Percentiles rank a stretch among this genome's conserved stretches.
Evolutionary conservation across 2,797 vertebrate species (phyloP).

Genomic region (Octomys mimax): DNA sequence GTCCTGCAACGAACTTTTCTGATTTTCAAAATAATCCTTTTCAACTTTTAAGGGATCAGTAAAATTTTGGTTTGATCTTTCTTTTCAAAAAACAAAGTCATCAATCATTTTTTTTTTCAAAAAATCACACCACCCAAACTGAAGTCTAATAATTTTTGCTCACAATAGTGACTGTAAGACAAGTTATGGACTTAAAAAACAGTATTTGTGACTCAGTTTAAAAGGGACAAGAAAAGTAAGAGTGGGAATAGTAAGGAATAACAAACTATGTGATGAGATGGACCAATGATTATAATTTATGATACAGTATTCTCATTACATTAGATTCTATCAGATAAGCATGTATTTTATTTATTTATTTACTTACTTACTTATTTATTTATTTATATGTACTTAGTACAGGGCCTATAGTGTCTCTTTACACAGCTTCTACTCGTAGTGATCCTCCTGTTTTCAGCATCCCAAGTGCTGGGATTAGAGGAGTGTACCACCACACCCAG

Average conservation of each 20-base stretch:
- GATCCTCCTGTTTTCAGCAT: no score
- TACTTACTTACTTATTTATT: no score
- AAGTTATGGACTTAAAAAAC: not conserved
- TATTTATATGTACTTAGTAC: no score
- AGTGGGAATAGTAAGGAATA: not conserved
- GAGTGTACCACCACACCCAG: no score
- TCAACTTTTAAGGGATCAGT: conserved; percentile 68
- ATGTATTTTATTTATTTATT: no score
- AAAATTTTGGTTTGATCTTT: conserved; percentile 59
- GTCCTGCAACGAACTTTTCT: conserved; percentile 74
- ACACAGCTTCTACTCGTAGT: no score
- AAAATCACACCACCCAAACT: not conserved
- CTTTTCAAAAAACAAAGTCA: not conserved
- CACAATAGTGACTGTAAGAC: conserved; percentile 11
- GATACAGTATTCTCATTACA: not conserved
- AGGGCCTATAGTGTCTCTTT: no score
- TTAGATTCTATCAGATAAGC: not conserved
- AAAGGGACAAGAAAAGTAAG: conserved; percentile 48
- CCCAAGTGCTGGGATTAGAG: no score
- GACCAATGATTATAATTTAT: not conserved
- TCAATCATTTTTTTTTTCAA: not conserved
- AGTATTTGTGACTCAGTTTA: not conserved
- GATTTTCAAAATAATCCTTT: conserved; percentile 79
- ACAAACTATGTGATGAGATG: not conserved
- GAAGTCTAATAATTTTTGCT: conserved; percentile 37